A percentile compares a stretch with the other conserved stretches of the same genome.
phyloP scores from a whole-genome alignment of 1,140 invertebrate species.

The Vanessa atalanta region DNA sequence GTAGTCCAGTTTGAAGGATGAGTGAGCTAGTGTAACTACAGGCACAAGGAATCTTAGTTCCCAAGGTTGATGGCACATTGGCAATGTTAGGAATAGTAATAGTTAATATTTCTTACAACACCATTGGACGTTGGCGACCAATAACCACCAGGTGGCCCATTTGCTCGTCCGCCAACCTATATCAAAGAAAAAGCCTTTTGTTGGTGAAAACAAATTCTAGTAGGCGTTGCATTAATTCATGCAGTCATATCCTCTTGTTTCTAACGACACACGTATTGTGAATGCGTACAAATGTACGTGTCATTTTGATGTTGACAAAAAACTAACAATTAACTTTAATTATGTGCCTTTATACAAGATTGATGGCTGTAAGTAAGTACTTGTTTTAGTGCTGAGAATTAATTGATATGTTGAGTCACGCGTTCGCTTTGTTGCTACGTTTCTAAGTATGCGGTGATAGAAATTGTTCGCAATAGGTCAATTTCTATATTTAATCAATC shows the following conservation, averaged over 20 bases:
- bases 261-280: not conserved
- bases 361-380: not conserved
- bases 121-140: too few relatives aligned
- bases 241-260: not conserved
- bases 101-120: too few relatives aligned
- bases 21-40: too few relatives aligned
- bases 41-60: too few relatives aligned
- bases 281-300: not conserved
- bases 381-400: not conserved
- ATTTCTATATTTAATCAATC: too few relatives aligned
- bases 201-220: too few relatives aligned
- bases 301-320: conserved; percentile 5
- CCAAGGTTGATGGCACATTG: too few relatives aligned
- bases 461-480: not conserved
- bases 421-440: not conserved
- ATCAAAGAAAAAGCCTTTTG: too few relatives aligned
- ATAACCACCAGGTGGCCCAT: too few relatives aligned
- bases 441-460: not conserved
- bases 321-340: conserved; percentile 4
- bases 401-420: conserved; percentile 2
- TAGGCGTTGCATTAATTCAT: not conserved
- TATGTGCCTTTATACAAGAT: conserved; percentile 1
- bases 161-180: too few relatives aligned
- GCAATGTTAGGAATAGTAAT: too few relatives aligned
- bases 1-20: not conserved